These are phyloP conservation scores for Micromesistius poutassou DNA, from an alignment of 2,797 vertebrate species.

Conservation along the genomic window DNA sequence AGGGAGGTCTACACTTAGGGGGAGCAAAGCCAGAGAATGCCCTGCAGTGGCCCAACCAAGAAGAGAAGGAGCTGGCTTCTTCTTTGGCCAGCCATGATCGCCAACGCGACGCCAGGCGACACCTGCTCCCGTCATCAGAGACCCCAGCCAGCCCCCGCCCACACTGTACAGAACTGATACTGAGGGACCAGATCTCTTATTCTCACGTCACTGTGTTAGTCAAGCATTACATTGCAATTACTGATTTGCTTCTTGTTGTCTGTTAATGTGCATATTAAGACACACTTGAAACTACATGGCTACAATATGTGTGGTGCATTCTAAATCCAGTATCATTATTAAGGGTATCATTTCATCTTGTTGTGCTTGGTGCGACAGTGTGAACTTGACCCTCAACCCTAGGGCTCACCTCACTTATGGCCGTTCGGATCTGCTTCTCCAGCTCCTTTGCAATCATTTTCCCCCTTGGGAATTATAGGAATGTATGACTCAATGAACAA, in stretches of 20 bases:
- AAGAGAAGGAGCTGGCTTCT: too few species aligned
- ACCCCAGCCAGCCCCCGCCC: too few species aligned
- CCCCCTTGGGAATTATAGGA: slow-evolving; percentile 55
- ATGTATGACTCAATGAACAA: not conserved
- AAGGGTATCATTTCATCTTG: not conserved
- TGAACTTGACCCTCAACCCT: not conserved
- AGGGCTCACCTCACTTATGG: slow-evolving; percentile 67
- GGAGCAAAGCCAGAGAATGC: too few species aligned
- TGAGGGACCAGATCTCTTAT: not conserved
- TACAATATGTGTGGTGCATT: not conserved
- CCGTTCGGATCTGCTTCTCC: slow-evolving; percentile 75
- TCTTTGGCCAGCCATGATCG: too few species aligned
- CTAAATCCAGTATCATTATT: not conserved
- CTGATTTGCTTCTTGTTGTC: not conserved
- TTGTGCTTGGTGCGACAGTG: not conserved
- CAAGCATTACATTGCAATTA: not conserved
- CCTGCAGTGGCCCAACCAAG: too few species aligned
- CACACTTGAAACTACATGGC: not conserved
- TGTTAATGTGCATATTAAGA: not conserved
- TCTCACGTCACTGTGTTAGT: not conserved
- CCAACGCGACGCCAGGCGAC: too few species aligned
- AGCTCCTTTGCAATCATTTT: slow-evolving; percentile 86
- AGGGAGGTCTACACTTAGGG: too few species aligned
- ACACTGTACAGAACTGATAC: not conserved
- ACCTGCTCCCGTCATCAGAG: too few species aligned